These are phyloP conservation scores for Sebastes oblongus DNA, from an alignment of 2,797 vertebrate genomes.

Conservation along the genomic window DNA sequence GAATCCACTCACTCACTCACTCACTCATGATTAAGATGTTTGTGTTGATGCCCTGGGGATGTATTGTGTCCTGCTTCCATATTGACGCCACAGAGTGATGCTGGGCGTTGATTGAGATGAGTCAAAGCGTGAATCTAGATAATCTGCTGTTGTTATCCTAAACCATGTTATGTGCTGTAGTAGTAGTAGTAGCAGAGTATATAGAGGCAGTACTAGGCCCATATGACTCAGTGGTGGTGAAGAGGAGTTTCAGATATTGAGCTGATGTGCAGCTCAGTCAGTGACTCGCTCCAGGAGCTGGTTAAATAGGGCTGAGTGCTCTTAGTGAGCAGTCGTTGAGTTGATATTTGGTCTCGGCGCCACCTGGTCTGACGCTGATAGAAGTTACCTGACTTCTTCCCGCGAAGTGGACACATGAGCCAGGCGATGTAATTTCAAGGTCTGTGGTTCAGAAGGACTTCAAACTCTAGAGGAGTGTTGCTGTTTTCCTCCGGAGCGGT, in stretches of 20 bases:
- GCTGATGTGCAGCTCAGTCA: background rate
- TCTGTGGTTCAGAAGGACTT: background rate
- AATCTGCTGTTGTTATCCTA: background rate
- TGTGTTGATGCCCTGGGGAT: background rate
- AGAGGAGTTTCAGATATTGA: background rate
- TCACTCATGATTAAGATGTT: background rate
- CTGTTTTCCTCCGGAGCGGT: background rate
- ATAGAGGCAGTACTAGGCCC: background rate
- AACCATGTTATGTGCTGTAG: background rate
- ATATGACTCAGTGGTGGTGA: background rate
- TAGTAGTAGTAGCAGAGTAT: background rate
- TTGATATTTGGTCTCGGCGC: slow-evolving; percentile 7
- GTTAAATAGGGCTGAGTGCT: background rate
- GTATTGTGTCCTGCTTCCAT: background rate
- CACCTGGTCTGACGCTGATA: slow-evolving; percentile 7
- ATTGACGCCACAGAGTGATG: background rate
- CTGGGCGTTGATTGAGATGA: background rate
- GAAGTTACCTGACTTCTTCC: slow-evolving; percentile 8
- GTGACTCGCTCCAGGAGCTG: background rate
- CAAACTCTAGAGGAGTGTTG: background rate
- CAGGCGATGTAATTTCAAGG: slow-evolving; percentile 19
- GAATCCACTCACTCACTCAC: background rate
- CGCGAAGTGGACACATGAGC: background rate
- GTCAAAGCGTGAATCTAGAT: background rate
- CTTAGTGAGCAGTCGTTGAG: background rate